Percentiles rank a stretch among this genome's conserved stretches.
phyloP scores from a whole-genome alignment of 2,888 invertebrate species.

The Pheosia gnoma region DNA sequence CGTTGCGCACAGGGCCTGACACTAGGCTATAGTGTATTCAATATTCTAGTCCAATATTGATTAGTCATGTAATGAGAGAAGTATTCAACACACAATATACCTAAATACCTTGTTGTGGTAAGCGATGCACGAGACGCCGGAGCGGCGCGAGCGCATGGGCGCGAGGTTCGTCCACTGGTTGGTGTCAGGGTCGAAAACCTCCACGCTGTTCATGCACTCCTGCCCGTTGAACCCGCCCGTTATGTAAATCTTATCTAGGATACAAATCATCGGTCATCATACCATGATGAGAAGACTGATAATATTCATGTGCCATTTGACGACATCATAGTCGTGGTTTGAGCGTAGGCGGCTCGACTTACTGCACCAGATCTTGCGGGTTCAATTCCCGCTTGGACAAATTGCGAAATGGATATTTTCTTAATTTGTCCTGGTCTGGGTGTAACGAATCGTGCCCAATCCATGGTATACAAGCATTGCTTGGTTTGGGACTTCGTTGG shows the following conservation, averaged over 20 bases:
- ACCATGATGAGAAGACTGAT: neutral
- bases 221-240: constrained; percentile 96
- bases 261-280: neutral
- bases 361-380: too few relatives aligned
- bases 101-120: constrained; percentile 89
- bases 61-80: neutral
- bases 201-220: constrained; percentile 93
- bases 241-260: constrained; percentile 89
- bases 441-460: too few relatives aligned
- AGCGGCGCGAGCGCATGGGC: constrained; percentile 91
- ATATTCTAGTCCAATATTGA: neutral
- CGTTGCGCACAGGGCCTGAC: too few relatives aligned
- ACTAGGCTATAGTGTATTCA: too few relatives aligned
- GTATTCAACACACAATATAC: constrained; percentile 48
- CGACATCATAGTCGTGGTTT: too few relatives aligned
- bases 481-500: too few relatives aligned
- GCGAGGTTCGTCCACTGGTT: constrained; percentile 94
- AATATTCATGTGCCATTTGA: too few relatives aligned
- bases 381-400: too few relatives aligned
- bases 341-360: too few relatives aligned
- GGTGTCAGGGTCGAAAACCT: constrained; percentile 90
- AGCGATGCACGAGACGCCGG: constrained; percentile 95
- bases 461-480: too few relatives aligned
- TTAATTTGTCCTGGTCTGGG: too few relatives aligned
- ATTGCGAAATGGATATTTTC: too few relatives aligned